Evolutionary conservation across 1,140 invertebrate species (phyloP), one percentile per base, ranked within the genome.

Genomic region (Zeugodacus cucurbitae): DNA sequence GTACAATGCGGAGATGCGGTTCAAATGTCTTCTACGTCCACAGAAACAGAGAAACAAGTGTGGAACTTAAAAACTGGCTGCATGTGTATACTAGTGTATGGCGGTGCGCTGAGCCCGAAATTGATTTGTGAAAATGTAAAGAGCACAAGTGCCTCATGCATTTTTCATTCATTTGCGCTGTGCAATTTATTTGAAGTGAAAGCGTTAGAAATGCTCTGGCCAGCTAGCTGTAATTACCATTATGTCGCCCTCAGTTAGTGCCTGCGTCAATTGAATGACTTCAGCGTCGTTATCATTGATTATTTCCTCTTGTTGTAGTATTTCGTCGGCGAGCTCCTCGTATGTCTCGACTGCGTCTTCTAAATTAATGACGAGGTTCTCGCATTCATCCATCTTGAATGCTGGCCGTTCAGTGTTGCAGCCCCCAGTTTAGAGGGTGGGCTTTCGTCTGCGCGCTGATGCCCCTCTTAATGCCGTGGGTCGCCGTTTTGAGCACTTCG

Each of bases 351-450:
- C 74, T 48, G 41, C 74, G 74, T 82, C 74, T 89, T 89, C 90
- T 92, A 93, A 88, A 90, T 90, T 91, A 88, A 93, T 90, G 88
- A 93, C 91, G 89, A 91, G 91, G 89, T 93, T 93, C 90, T 93
- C 93, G 90, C 93, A 93, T 93, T 93, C 93, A 93, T 93, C 93
- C 93, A 93, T 93, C 90, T 93, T 93, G 92, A 89, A 90, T 87
- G 89, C 86, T 78, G 86, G 57, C 37, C 62, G 62, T 41, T 88
- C 70, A 82, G 34, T 82, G 17, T 20, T 88, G 29, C 22, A 88
- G 88, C 88, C 78, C 88, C 88, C 88, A 88, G 74, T 44, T 22
- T 34, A 29, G 44, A 59, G 86, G 87, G 88, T 64, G 82, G 87
- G 87, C 88, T 82, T 58, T 57, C 54, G 32, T 70, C 62, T 87